These are phyloP conservation scores for Alsophila aescularia DNA, from an alignment of 2,888 invertebrate genomes.

Conservation along the genomic window DNA sequence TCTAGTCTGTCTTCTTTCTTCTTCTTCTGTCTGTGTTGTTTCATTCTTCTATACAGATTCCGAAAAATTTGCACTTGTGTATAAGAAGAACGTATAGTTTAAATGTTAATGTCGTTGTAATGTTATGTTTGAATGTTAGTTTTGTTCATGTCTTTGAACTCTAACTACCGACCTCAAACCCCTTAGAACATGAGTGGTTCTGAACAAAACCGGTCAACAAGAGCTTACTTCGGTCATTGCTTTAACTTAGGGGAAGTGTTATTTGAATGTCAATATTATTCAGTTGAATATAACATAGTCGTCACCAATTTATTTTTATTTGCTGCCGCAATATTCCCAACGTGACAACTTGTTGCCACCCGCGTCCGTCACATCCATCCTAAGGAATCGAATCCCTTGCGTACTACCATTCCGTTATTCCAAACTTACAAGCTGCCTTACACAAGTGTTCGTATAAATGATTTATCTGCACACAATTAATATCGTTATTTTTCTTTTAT, in stretches of 20 bases:
- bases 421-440: slow-evolving; percentile 7
- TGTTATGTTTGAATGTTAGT: too few species aligned
- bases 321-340: slow-evolving; percentile 27
- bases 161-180: too few species aligned
- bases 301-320: slow-evolving; percentile 34
- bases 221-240: neutral
- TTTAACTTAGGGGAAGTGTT: neutral
- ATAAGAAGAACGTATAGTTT: too few species aligned
- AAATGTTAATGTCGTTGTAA: too few species aligned
- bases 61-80: too few species aligned
- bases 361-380: slow-evolving; percentile 33
- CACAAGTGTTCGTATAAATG: neutral
- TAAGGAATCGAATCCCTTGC: slow-evolving; percentile 26
- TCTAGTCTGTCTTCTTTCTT: too few species aligned
- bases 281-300: slow-evolving; percentile 15
- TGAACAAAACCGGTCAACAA: too few species aligned
- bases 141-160: too few species aligned
- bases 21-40: too few species aligned
- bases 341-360: slow-evolving; percentile 50
- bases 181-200: too few species aligned
- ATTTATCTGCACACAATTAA: neutral
- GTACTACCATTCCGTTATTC: slow-evolving; percentile 9
- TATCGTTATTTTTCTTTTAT: too few species aligned
- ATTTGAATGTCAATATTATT: slow-evolving; percentile 6
- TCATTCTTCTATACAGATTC: too few species aligned